phyloP scores from a whole-genome alignment of 2,888 invertebrate genomes.

The Pyrrhia umbra region DNA sequence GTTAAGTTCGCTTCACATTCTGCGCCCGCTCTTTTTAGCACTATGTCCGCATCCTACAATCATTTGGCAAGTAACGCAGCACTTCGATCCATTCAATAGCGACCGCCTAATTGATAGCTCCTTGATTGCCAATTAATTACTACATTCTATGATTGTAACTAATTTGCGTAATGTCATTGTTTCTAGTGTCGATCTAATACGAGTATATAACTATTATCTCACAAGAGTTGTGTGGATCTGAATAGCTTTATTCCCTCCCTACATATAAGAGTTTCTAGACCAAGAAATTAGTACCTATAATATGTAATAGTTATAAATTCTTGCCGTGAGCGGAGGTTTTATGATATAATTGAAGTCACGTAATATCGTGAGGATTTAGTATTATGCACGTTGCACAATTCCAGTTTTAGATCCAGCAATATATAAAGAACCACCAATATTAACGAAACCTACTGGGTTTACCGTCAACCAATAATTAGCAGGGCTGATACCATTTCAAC shows the following conservation, averaged over 20 bases:
- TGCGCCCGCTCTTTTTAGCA: conserved; percentile 14
- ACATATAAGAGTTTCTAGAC: neutral
- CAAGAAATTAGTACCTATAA: neutral
- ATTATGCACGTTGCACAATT: no score
- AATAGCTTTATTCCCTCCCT: neutral
- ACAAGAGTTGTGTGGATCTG: no score
- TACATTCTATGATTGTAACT: conserved; percentile 34
- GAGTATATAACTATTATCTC: no score
- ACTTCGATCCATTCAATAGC: conserved; percentile 52
- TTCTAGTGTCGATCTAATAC: conserved; percentile 9
- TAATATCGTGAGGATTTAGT: no score
- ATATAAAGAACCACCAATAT: no score
- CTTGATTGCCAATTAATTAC: conserved; percentile 57
- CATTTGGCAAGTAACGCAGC: conserved; percentile 56
- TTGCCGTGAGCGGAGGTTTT: neutral
- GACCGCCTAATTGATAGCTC: conserved; percentile 43
- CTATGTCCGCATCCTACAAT: conserved; percentile 1
- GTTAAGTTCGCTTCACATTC: no score
- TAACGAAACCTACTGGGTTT: no score
- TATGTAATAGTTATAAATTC: neutral
- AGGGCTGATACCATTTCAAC: no score
- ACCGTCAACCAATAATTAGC: no score
- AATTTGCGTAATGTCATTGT: conserved; percentile 17
- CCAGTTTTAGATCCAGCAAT: no score
- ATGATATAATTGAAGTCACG: neutral